These are phyloP conservation scores for Thymelicus sylvestris DNA, from an alignment of 2,888 invertebrate genomes.

Conservation along the genomic window DNA sequence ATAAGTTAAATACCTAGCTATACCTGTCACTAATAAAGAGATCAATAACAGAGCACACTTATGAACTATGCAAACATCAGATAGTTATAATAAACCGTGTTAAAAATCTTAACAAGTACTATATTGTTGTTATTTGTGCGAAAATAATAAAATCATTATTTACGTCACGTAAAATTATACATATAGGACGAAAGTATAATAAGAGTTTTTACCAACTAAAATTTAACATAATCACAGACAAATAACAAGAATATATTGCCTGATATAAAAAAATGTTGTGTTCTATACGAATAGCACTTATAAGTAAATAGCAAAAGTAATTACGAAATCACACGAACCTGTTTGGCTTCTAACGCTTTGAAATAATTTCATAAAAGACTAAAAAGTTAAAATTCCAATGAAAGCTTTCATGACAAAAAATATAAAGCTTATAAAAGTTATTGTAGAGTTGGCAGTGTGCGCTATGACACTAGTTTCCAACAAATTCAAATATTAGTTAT, in stretches of 20 bases:
- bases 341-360: background rate
- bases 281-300: too few species aligned
- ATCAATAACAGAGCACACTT: conserved; percentile 7
- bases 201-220: background rate
- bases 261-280: too few species aligned
- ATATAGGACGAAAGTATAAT: background rate
- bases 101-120: conserved; percentile 9
- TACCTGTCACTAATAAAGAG: conserved; percentile 14
- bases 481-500: conserved; percentile 26
- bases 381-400: background rate
- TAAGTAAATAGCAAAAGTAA: too few species aligned
- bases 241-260: background rate
- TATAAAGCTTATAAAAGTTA: conserved; percentile 17
- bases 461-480: conserved; percentile 21
- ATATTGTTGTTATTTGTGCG: conserved; percentile 1
- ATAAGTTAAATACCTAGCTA: conserved; percentile 7
- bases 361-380: background rate
- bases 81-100: conserved; percentile 13
- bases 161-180: too few species aligned
- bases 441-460: conserved; percentile 28
- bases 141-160: conserved; percentile 12
- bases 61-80: conserved; percentile 3
- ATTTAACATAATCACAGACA: background rate
- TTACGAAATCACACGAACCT: too few species aligned
- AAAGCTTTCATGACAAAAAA: conserved; percentile 2